Evolutionary conservation across 1,140 invertebrate genomes (phyloP).

Genomic region (Drosophila quadrilineata): DNA sequence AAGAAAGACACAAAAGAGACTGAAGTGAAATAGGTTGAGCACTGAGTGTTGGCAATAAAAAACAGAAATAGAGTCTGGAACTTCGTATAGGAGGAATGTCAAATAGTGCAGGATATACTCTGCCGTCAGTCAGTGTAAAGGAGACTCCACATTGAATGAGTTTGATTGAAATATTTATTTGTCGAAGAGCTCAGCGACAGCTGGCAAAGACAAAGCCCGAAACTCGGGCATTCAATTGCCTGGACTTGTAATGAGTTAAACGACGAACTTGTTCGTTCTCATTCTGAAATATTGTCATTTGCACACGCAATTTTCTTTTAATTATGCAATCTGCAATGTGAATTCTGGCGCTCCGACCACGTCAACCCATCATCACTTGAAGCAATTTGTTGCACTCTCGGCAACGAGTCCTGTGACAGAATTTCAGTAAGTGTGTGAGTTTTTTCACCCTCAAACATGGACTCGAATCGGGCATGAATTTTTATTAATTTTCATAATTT

Average conservation of each 20-base stretch:
- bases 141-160: not conserved
- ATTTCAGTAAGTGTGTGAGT: not conserved
- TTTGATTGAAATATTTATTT: conserved; percentile 29
- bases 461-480: conserved; percentile 49
- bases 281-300: conserved; percentile 34
- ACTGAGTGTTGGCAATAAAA: conserved; percentile 15
- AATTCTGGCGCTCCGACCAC: conserved; percentile 21
- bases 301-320: conserved; percentile 54
- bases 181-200: conserved; percentile 27
- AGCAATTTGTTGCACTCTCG: conserved; percentile 37
- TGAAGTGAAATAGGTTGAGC: conserved; percentile 31
- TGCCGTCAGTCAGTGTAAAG: conserved; percentile 16
- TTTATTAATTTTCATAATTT: conserved; percentile 80
- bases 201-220: conserved; percentile 15
- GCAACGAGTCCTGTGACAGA: not conserved
- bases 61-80: not conserved
- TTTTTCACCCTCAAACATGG: conserved; percentile 3
- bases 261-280: conserved; percentile 7
- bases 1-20: conserved; percentile 17
- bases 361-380: conserved; percentile 69
- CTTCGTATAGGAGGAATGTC: not conserved
- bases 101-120: conserved; percentile 17
- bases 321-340: conserved; percentile 62
- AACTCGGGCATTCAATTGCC: not conserved
- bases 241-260: conserved; percentile 21